Percentiles rank a stretch among this genome's conserved stretches.
Conservation (phyloP, 2,888 invertebrate genomes). For the Ischnura elegans region DNA sequence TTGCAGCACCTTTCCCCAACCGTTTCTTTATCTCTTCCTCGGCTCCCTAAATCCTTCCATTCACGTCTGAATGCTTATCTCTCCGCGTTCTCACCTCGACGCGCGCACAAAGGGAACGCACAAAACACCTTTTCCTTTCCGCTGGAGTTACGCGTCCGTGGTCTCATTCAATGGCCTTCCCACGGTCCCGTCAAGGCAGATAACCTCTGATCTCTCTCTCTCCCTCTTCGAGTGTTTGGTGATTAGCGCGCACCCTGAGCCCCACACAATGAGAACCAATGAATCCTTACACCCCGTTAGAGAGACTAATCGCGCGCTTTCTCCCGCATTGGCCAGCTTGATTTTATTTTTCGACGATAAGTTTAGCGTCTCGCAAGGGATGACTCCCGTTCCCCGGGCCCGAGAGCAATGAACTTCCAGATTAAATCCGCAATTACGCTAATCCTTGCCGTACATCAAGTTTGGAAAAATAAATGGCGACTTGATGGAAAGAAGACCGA, state of each 20-base stretch:
- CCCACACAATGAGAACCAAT: background rate
- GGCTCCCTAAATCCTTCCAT: slow-evolving; percentile 4
- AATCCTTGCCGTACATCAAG: too few species aligned
- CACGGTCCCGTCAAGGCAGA: background rate
- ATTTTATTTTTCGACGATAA: background rate
- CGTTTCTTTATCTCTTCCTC: background rate
- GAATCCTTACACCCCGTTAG: background rate
- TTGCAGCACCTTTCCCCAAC: background rate
- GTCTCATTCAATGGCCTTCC: background rate
- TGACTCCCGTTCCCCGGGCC: background rate
- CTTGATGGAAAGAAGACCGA: too few species aligned
- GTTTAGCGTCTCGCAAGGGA: background rate
- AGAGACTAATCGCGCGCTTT: background rate
- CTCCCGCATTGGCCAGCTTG: background rate
- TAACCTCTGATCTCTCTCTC: background rate
- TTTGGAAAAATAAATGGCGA: too few species aligned
- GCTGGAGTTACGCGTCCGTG: background rate
- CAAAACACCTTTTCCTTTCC: background rate
- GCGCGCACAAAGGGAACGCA: background rate
- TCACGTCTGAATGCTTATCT: slow-evolving; percentile 31
- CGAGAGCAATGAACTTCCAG: background rate
- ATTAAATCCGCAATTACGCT: too few species aligned
- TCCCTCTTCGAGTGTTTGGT: background rate
- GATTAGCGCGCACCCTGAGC: background rate
- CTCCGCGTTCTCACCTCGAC: background rate